Conservation (phyloP, 2,797 vertebrate genomes). For the Neomorphus geoffroyi region DNA sequence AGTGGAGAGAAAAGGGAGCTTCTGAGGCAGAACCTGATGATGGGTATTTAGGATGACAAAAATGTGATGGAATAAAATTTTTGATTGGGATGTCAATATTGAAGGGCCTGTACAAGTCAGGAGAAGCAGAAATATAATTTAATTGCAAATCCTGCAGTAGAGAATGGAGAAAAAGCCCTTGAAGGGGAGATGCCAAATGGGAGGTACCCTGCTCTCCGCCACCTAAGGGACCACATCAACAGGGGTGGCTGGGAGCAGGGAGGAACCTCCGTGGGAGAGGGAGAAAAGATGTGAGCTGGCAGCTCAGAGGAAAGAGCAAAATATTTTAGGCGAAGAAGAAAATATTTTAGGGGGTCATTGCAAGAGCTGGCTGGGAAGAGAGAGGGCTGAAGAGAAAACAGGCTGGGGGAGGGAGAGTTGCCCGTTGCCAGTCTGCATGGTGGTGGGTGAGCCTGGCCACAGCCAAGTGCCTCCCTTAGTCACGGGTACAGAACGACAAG, state of each 20-base stretch:
- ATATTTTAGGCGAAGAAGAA: background rate
- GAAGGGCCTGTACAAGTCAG: background rate
- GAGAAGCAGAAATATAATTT: background rate
- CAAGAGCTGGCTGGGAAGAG: background rate
- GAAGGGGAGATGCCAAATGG: background rate
- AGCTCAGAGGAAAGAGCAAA: background rate
- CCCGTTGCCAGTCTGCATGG: fast-evolving
- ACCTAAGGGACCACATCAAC: fast-evolving
- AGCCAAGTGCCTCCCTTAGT: background rate
- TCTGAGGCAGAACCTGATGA: background rate
- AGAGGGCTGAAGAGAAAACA: background rate
- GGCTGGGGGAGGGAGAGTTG: background rate
- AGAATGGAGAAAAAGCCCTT: background rate
- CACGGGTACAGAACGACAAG: background rate
- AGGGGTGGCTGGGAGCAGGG: background rate
- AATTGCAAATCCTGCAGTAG: background rate
- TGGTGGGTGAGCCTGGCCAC: background rate
- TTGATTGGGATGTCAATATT: background rate
- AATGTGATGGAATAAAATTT: background rate
- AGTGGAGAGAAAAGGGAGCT: background rate
- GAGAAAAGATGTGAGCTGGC: background rate
- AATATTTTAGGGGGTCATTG: background rate
- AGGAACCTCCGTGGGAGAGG: background rate
- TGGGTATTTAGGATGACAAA: background rate
- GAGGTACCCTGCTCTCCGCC: background rate